These are phyloP conservation scores for Neotoxoptera formosana DNA, from an alignment of 1,140 invertebrate genomes.

Conservation along the genomic window DNA sequence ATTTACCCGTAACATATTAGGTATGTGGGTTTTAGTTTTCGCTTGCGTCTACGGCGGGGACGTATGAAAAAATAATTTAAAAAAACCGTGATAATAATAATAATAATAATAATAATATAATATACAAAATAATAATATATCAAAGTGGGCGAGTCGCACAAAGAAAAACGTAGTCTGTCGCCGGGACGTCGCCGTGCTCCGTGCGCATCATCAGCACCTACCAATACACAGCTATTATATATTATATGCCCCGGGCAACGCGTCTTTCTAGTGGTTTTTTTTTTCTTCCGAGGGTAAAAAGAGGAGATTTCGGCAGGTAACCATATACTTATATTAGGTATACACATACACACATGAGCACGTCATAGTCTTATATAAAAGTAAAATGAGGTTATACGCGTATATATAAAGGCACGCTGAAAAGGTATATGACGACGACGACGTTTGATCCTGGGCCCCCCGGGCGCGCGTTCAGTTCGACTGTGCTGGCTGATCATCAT, in stretches of 20 bases:
- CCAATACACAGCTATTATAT: no score
- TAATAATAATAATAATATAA: background rate
- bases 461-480: background rate
- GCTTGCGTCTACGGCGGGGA: background rate
- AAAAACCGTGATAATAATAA: background rate
- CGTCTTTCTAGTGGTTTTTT: background rate
- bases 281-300: background rate
- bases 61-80: no score
- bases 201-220: no score
- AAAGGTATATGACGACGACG: background rate
- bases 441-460: background rate
- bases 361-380: background rate
- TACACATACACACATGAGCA: background rate
- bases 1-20: background rate
- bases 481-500: background rate
- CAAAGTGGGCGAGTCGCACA: background rate
- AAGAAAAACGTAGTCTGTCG: background rate
- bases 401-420: no score
- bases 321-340: background rate
- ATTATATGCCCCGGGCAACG: background rate
- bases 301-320: background rate
- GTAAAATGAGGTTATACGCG: background rate
- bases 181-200: background rate
- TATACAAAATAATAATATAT: background rate
- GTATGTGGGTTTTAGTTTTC: background rate